Evolutionary conservation across 2,797 vertebrate species (phyloP), one percentile per base, ranked within the genome.

Genomic region (Balearica regulorum): DNA sequence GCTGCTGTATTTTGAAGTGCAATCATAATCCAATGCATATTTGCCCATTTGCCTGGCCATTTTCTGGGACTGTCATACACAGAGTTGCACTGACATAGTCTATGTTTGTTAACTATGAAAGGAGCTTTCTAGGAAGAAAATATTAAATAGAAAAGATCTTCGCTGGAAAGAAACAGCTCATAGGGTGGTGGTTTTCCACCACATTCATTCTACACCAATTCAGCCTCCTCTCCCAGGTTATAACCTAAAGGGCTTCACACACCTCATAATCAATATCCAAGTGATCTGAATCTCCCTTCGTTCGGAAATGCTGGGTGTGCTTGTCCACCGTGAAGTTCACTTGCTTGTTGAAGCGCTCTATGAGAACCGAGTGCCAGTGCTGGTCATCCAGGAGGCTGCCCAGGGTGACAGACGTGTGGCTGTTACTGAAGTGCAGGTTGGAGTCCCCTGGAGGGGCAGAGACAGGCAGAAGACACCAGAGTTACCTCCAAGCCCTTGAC

Each of bases 231-330:
- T 69, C 57, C 39, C 37, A 66, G 14, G 33, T 75, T 91, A 55
- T 33, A 91, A 86, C 3, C 25, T 48, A 78, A 75, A 84, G 69
- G 21, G 16, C 13, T 48, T 58, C 39, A 97, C 98, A 66, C 95
- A 99, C 99, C 99, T 99, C 99, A 15, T 99, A 99, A 97, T 99
- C 99, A 37, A 99, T 99, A 94, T 99, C 99, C 97, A 99, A 97
- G 22, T 99, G 98, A 96, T 99, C 99, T 0, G 99, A 98, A 20
- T 99, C 99, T 1, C 99, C 99, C 94, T 98, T 98, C 11, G 98
- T 99, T 60, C 99, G 98, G 96, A 99, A 99, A 94, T 99, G 99
- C 84, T 99, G 99, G 0, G 98, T 99, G 96, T 99, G 97, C 79
- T 98, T 98, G 97, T 99, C 99, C 97, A 99, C 98, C 0, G 99